Conservation (phyloP, 23 tunicate species). For the Trididemnum clinides region DNA sequence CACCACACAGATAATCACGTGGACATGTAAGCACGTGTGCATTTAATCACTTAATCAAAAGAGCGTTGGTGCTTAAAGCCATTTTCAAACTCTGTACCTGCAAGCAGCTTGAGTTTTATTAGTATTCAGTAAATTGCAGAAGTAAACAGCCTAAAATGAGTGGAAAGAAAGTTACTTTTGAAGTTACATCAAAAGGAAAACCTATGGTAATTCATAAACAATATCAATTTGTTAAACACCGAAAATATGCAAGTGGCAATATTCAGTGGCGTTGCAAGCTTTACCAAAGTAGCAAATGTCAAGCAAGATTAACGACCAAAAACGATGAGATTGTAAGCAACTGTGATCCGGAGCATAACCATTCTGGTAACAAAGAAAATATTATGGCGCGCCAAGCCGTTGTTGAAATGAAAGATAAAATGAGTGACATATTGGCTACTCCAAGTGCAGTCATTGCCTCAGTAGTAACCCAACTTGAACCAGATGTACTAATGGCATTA, state of each 20-base stretch:
- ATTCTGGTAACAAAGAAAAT: conserved; percentile 33
- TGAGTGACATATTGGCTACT: conserved; percentile 35
- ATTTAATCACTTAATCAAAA: no score
- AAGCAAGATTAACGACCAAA: conserved; percentile 39
- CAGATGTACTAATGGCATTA: conserved; percentile 44
- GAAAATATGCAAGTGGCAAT: conserved; percentile 42
- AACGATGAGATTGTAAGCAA: conserved; percentile 35
- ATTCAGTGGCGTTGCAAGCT: conserved; percentile 43
- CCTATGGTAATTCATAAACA: conserved; percentile 40
- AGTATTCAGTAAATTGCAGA: conserved; percentile 29
- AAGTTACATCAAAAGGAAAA: conserved; percentile 40
- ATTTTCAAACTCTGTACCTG: no score
- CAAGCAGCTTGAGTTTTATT: no score
- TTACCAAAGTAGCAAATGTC: conserved; percentile 28
- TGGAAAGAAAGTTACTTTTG: conserved; percentile 37
- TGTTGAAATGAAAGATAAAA: conserved; percentile 46
- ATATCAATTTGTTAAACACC: conserved; percentile 38
- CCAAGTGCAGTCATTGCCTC: conserved; percentile 39
- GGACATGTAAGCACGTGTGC: no score
- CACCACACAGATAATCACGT: no score
- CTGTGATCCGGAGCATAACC: conserved; percentile 46
- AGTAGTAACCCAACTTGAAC: conserved; percentile 45
- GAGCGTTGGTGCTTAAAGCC: no score
- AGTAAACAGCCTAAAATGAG: conserved; percentile 39
- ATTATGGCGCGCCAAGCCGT: conserved; percentile 54